These are phyloP conservation scores for Antechinus stuartii DNA, from an alignment of 2,113 vertebrate species.

Conservation along the genomic window DNA sequence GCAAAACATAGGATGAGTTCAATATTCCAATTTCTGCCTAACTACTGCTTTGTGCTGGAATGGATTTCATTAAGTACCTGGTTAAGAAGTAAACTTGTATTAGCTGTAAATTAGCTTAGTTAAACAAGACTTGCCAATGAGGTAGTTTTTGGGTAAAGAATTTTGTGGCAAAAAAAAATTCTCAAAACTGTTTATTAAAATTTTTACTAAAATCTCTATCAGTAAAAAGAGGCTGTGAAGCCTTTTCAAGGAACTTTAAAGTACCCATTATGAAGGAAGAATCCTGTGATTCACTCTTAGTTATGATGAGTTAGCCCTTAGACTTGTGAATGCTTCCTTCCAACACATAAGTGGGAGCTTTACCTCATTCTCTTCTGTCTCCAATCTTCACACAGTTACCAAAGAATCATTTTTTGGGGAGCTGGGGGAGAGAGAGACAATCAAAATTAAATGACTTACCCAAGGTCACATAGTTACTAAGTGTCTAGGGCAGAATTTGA, in stretches of 20 bases:
- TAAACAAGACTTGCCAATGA: not conserved
- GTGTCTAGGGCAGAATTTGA: not conserved
- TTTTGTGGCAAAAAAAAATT: not conserved
- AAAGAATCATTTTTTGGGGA: slow-evolving; percentile 10
- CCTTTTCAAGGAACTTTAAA: not conserved
- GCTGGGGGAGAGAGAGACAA: too few relatives aligned
- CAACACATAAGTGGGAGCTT: not conserved
- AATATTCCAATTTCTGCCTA: not conserved
- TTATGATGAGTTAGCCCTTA: not conserved
- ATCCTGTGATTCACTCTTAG: not conserved
- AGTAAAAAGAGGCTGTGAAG: not conserved
- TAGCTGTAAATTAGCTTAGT: not conserved
- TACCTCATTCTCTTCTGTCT: not conserved
- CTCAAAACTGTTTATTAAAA: not conserved
- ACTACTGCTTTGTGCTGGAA: not conserved
- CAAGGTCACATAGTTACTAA: not conserved
- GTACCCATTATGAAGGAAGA: not conserved
- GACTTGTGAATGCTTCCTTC: not conserved
- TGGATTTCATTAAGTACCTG: not conserved
- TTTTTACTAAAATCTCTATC: not conserved
- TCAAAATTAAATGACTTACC: not conserved
- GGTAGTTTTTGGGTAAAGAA: not conserved
- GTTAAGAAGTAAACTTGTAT: not conserved
- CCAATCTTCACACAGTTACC: slow-evolving; percentile 46
- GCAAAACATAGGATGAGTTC: not conserved